These are phyloP conservation scores for Tinea trinotella DNA, from an alignment of 2,888 invertebrate species.

Conservation along the genomic window DNA sequence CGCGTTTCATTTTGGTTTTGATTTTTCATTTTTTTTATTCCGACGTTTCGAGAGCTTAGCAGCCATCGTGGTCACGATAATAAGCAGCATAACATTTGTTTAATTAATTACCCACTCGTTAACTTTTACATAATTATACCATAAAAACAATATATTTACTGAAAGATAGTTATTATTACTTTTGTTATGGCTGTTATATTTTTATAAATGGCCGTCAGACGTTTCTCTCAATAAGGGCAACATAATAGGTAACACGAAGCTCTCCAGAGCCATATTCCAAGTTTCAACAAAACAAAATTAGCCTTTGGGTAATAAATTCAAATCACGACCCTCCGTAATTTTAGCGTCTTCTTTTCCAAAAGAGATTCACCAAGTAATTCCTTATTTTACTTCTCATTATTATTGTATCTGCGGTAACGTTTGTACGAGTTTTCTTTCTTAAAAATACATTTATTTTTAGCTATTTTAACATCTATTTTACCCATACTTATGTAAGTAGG, in stretches of 20 bases:
- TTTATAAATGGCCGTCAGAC: too few species aligned
- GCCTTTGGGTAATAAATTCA: slow-evolving; percentile 65
- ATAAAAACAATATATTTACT: too few species aligned
- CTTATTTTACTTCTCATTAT: slow-evolving; percentile 62
- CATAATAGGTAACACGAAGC: slow-evolving; percentile 37
- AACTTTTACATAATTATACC: too few species aligned
- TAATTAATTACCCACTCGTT: too few species aligned
- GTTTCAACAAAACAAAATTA: slow-evolving; percentile 60
- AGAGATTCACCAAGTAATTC: slow-evolving; percentile 59
- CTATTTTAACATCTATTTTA: neutral
- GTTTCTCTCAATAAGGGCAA: slow-evolving; percentile 45
- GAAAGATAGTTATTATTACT: too few species aligned
- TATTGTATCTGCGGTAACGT: slow-evolving; percentile 31
- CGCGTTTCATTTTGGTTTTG: too few species aligned
- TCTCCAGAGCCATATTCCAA: slow-evolving; percentile 34
- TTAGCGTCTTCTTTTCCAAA: slow-evolving; percentile 57
- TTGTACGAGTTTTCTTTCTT: slow-evolving; percentile 22
- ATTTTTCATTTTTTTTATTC: too few species aligned
- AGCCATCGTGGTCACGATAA: too few species aligned
- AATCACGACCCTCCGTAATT: slow-evolving; percentile 63
- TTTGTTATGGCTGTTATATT: too few species aligned
- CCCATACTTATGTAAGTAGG: too few species aligned
- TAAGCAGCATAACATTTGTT: too few species aligned
- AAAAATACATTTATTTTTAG: neutral
- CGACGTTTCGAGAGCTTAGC: too few species aligned